Conservation (phyloP, 2,888 invertebrate species). For the Noctuana brunneofusca region DNA sequence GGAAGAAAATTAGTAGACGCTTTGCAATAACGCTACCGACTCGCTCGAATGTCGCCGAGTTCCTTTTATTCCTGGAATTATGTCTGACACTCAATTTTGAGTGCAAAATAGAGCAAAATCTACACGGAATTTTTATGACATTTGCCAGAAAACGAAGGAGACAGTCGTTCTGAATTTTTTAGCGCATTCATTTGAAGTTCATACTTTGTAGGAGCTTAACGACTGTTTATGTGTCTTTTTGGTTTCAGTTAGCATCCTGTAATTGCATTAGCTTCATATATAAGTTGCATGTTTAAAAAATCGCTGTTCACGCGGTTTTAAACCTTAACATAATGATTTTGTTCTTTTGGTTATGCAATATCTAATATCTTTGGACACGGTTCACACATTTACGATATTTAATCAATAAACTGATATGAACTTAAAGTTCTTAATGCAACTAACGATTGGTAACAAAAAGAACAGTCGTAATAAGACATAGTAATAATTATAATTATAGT, state of each 20-base stretch:
- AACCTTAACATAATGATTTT: too few species aligned
- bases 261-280: too few species aligned
- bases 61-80: slow-evolving; percentile 30
- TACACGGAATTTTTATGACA: slow-evolving; percentile 28
- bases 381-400: too few species aligned
- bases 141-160: slow-evolving; percentile 8
- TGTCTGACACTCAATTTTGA: slow-evolving; percentile 31
- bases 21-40: slow-evolving; percentile 29
- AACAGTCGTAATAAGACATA: too few species aligned
- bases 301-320: neutral
- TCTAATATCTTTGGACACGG: too few species aligned
- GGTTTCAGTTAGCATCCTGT: neutral
- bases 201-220: neutral
- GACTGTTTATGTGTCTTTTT: neutral
- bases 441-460: too few species aligned
- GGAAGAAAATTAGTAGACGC: slow-evolving; percentile 34
- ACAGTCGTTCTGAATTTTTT: neutral
- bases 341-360: too few species aligned
- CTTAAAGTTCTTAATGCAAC: too few species aligned
- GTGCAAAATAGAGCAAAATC: slow-evolving; percentile 15
- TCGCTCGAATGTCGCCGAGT: slow-evolving; percentile 27
- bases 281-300: neutral
- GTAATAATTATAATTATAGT: too few species aligned
- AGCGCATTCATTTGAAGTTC: neutral
- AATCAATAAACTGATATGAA: too few species aligned